Base-by-base conservation (phyloP, 2,888 invertebrate species). In the Thecophora atra region DNA sequence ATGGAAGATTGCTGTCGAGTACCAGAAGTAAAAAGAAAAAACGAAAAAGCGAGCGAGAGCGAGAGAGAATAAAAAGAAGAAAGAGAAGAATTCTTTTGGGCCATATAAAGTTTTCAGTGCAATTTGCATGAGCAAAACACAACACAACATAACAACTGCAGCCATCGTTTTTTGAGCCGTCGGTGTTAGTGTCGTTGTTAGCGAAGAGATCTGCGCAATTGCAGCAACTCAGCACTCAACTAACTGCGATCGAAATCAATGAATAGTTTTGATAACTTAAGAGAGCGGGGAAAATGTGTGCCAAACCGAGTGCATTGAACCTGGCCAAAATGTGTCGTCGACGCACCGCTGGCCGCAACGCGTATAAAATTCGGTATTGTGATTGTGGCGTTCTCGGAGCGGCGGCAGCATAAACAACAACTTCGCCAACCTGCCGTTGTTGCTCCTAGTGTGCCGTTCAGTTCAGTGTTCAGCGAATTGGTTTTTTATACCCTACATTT, bases 221-320 rank as follows among this genome's bases (percentile, higher is more conserved):
- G 60, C 19, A 26, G 47, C 69, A 42, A 24, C 51, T 21, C 54
- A 3, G 26, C 24, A 15, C 26, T 15, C 58, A 24, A 21, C 58
- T 30, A 51, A 52, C 26, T 24, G 47, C 70, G 24, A 30, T 68
- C 47, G 52, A 70, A 70, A 58, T 58, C 58, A 68, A 56, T 56
- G 58, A 68, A 54, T 28, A 68, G 56, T 56, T 56, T 70, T 70
- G 62, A 62, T 63, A 63, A 63, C 63, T n/a, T n/a, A 21, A 56
- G 44, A 63, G 44, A 37, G 68, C 67, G 42, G 63, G 63, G 70
- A 70, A 70, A 70, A 70, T 70, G 70, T 70, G 62, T 70, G 70
- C 70, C 70, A 70, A 70, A 70, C 70, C n/a, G 52, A 63, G 70
- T 70, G 63, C 69, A 62, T 69, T 69, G 51, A 69, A 69, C 69